Base-by-base conservation (phyloP, 1,140 invertebrate genomes). In the Liolophura sinensis region DNA sequence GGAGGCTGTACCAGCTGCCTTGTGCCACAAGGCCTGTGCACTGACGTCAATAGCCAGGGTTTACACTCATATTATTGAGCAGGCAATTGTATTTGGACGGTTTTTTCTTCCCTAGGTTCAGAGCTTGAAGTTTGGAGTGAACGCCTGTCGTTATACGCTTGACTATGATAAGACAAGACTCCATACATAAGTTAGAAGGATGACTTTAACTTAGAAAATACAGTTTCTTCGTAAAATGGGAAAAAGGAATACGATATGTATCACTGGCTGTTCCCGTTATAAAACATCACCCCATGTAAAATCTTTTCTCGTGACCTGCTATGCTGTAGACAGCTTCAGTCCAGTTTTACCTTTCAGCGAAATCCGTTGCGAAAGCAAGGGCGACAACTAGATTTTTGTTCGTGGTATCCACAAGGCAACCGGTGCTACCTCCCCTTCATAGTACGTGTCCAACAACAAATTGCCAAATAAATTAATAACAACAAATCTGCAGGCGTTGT, bases 41-140 rank as follows among this genome's bases (percentile, higher is more conserved):
- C 71, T 80, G 78, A 80, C 78, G 78, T 80, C 78, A 80, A 75
- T 69, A 40, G 31, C 59, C 61, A 64, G 68, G 70, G 78, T 65
- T 70, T 73, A 73, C 72, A 72, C 70, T 75, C 65, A 73, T 76
- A 80, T 78, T 80, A 78, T 76, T 78, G 77, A 77, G 74, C 78
- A 76, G 73, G 75, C 74, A 75, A 73, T 74, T 76, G 73, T 77
- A 71, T 74, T 71, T 78, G 70, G 68, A 64, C 71, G 74, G 67
- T 77, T 78, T 78, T 78, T 76, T 73, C 71, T 68, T 69, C 65
- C 61, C 74, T 68, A 70, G 71, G 70, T 65, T 71, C 68, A 70
- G 69, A 25, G 22, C 56, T 58, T 18, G n/a, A 58, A 18, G 56
- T 18, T 31, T 58, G 56, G 56, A 20, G n/a, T 31, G 56, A 22